A percentile compares a stretch with the other conserved stretches of the same genome.
These are phyloP conservation scores for Nothocercus nigrocapillus DNA, from an alignment of 2,113 vertebrate genomes.

Conservation along the genomic window DNA sequence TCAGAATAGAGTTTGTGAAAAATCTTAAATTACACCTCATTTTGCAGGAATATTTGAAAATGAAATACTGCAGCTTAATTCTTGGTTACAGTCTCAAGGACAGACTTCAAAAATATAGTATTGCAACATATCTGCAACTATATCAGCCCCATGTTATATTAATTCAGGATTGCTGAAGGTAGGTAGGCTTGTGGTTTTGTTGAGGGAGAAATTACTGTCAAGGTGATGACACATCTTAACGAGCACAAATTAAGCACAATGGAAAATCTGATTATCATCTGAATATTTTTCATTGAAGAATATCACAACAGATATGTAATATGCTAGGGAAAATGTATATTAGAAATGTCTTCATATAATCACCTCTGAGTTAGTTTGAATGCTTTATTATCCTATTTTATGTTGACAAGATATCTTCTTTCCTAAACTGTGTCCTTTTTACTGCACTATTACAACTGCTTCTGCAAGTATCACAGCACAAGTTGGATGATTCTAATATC, in stretches of 20 bases:
- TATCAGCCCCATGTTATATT: neutral
- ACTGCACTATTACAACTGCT: neutral
- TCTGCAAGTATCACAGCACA: neutral
- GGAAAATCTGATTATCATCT: neutral
- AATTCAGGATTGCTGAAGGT: neutral
- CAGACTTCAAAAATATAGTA: neutral
- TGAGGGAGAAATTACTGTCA: neutral
- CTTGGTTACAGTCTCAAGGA: neutral
- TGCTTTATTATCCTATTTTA: neutral
- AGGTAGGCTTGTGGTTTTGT: neutral
- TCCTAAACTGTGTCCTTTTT: neutral
- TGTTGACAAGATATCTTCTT: neutral
- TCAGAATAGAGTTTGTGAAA: neutral
- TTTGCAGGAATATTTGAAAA: neutral
- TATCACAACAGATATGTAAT: neutral
- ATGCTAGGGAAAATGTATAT: neutral
- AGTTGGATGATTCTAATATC: neutral
- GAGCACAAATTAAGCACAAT: neutral
- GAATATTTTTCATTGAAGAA: neutral
- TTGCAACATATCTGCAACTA: neutral
- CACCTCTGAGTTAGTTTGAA: neutral
- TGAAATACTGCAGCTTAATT: neutral
- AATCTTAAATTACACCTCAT: neutral
- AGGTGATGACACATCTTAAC: neutral
- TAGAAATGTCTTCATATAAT: neutral